These are phyloP conservation scores for Falco rusticolus DNA, from an alignment of 2,797 vertebrate genomes.

Conservation along the genomic window DNA sequence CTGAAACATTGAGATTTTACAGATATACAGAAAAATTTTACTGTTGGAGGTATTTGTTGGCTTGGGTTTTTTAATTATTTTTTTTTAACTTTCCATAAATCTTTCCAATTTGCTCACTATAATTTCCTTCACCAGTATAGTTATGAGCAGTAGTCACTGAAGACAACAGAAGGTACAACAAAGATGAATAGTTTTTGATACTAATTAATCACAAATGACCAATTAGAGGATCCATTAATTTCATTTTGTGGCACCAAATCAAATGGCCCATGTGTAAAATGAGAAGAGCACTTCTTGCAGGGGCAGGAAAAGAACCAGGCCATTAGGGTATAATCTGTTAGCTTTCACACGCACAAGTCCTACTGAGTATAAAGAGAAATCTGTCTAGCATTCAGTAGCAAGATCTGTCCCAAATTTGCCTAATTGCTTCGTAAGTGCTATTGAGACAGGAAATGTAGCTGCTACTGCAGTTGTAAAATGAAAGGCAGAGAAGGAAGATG, in stretches of 20 bases:
- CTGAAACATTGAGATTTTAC: background rate
- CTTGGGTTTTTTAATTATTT: rapidly evolving
- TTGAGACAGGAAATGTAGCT: slow-evolving; percentile 60
- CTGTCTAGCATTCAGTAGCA: slow-evolving; percentile 43
- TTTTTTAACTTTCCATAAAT: background rate
- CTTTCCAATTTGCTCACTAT: background rate
- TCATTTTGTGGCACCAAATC: slow-evolving; percentile 42
- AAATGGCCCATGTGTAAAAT: background rate
- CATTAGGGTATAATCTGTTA: slow-evolving; percentile 34
- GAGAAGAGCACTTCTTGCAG: background rate
- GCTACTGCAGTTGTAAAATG: slow-evolving; percentile 53
- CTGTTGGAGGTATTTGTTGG: background rate
- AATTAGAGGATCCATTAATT: slow-evolving; percentile 32
- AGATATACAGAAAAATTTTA: background rate
- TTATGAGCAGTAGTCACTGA: background rate
- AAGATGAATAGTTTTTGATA: slow-evolving; percentile 2
- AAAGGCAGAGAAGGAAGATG: slow-evolving; percentile 55
- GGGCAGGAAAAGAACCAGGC: background rate
- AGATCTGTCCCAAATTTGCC: slow-evolving; percentile 56
- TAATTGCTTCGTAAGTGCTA: slow-evolving; percentile 57
- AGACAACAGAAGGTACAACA: background rate
- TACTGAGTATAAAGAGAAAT: slow-evolving; percentile 38
- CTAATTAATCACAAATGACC: slow-evolving; percentile 53
- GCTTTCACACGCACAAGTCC: background rate
- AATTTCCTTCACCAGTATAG: background rate